These are phyloP conservation scores for Hippoglossus stenolepis DNA, from an alignment of 2,113 vertebrate genomes.

Conservation along the genomic window DNA sequence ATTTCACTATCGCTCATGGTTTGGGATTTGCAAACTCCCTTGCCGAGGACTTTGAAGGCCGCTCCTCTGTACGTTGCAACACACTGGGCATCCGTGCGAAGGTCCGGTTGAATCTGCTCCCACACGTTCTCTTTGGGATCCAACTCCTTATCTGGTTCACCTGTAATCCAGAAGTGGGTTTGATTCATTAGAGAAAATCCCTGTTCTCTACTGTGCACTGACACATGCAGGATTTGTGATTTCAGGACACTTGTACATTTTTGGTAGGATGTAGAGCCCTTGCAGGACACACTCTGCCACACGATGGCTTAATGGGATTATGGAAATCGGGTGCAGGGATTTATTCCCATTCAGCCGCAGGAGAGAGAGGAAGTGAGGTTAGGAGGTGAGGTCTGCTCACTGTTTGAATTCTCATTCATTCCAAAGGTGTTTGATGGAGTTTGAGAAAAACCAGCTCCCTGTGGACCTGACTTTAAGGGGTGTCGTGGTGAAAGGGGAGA, in stretches of 20 bases:
- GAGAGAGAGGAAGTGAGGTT: slow-evolving; percentile 4
- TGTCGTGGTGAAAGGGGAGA: no score
- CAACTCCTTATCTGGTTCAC: slow-evolving; percentile 92
- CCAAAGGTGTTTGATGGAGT: neutral
- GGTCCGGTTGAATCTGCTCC: slow-evolving; percentile 91
- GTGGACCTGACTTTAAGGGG: neutral
- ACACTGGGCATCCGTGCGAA: slow-evolving; percentile 86
- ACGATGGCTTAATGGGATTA: neutral
- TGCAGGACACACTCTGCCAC: neutral
- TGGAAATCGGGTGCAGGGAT: slow-evolving; percentile 21
- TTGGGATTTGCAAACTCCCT: slow-evolving; percentile 89
- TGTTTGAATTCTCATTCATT: no score
- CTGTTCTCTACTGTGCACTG: neutral
- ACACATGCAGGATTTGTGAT: no score
- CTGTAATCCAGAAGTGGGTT: slow-evolving; percentile 67
- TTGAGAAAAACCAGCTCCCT: neutral
- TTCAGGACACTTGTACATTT: neutral
- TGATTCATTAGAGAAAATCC: neutral
- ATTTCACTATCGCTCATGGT: slow-evolving; percentile 90
- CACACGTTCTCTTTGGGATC: slow-evolving; percentile 93
- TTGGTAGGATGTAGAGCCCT: neutral
- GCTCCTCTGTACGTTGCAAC: slow-evolving; percentile 90
- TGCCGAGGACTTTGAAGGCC: slow-evolving; percentile 88
- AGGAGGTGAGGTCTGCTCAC: neutral
- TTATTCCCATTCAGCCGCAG: neutral